phyloP scores from a whole-genome alignment of 2,113 vertebrate species.

The Setophaga kirtlandii region DNA sequence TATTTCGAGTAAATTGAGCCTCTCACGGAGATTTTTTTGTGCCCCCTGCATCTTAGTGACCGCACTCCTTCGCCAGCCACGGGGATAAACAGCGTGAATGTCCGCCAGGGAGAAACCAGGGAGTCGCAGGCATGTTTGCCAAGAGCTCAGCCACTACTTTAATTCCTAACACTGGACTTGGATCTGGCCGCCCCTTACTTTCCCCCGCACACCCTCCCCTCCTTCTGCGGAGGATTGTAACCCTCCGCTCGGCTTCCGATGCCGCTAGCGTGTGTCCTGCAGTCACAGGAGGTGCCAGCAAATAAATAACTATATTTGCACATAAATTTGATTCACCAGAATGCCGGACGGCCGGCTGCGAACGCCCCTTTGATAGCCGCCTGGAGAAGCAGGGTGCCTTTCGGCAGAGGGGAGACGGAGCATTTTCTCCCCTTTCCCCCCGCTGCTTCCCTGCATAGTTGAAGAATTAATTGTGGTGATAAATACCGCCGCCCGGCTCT shows the following conservation, averaged over 20 bases:
- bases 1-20: conserved; percentile 26
- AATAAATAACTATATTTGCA: conserved; percentile 39
- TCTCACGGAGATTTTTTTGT: not conserved
- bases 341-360: not conserved
- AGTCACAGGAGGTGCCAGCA: not conserved
- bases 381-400: conserved; percentile 14
- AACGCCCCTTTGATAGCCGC: not conserved
- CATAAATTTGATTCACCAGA: conserved; percentile 21
- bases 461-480: conserved; percentile 12
- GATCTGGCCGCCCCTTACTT: conserved; percentile 51
- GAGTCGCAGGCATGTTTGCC: conserved; percentile 12
- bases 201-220: not conserved
- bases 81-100: not conserved
- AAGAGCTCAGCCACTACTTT: conserved; percentile 26
- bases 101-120: not conserved
- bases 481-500: not conserved
- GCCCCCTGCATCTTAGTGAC: not conserved
- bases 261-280: not conserved
- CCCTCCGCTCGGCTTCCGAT: conserved; percentile 20
- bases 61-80: not conserved
- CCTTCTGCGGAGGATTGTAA: conserved; percentile 15
- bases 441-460: not conserved
- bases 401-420: not conserved
- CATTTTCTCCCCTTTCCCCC: conserved; percentile 3
- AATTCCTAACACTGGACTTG: conserved; percentile 80